These are phyloP conservation scores for Naso thynnoides DNA, from an alignment of 2,797 vertebrate genomes.

Conservation along the genomic window DNA sequence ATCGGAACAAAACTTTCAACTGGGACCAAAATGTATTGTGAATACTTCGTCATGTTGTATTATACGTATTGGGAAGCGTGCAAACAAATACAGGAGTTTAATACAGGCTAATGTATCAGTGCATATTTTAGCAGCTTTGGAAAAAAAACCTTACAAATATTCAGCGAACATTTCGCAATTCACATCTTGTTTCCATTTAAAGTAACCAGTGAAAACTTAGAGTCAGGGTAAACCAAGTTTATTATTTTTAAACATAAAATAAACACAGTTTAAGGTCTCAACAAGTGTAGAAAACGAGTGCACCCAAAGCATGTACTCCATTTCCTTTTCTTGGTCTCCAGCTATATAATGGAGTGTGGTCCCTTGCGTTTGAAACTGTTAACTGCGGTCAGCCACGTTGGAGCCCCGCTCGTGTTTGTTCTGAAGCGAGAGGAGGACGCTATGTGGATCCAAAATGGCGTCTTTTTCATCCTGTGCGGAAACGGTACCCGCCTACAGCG, in stretches of 20 bases:
- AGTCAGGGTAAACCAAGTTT: not conserved
- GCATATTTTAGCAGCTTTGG: too few relatives aligned
- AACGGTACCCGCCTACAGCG: conserved; percentile 70
- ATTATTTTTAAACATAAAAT: not conserved
- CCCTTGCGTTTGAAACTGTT: conserved; percentile 69
- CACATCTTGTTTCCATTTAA: not conserved
- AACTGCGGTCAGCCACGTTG: conserved; percentile 64
- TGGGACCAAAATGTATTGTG: not conserved
- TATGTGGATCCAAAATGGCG: conserved; percentile 83
- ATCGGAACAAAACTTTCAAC: not conserved
- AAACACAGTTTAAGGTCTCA: not conserved
- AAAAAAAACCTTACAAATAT: too few relatives aligned
- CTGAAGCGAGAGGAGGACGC: not conserved
- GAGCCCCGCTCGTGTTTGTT: not conserved
- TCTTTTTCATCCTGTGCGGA: conserved; percentile 52
- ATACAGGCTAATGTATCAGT: too few relatives aligned
- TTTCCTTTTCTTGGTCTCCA: conserved; percentile 78
- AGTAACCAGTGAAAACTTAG: accelerated
- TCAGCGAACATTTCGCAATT: not conserved
- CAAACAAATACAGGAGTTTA: too few relatives aligned
- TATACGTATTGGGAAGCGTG: too few relatives aligned
- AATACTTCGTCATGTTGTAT: not conserved
- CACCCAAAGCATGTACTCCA: conserved; percentile 72
- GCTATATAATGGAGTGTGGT: conserved; percentile 78
- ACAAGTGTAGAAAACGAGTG: conserved; percentile 39